These are phyloP conservation scores for Morinoia aosen DNA, from an alignment of 2,888 invertebrate species.

Conservation along the genomic window DNA sequence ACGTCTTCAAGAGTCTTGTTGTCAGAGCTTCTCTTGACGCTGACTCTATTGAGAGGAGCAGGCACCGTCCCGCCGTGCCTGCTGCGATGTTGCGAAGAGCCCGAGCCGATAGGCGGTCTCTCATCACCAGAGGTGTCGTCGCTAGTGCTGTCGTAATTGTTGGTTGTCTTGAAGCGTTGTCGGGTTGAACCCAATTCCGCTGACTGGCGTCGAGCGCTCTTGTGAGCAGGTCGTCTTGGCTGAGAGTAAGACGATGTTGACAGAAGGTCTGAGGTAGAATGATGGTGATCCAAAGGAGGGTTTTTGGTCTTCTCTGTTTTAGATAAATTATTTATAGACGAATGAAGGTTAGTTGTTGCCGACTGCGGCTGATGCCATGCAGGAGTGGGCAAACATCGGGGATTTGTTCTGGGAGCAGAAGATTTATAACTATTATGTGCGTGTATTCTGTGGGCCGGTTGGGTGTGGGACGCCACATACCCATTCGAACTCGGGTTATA, in stretches of 20 bases:
- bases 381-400: conserved; percentile 57
- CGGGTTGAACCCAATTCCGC: conserved; percentile 59
- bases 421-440: conserved; percentile 63
- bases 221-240: conserved; percentile 56
- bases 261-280: conserved; percentile 66
- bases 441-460: background rate
- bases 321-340: conserved; percentile 24
- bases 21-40: conserved; percentile 57
- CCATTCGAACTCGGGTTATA: conserved; percentile 8
- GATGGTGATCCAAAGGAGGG: conserved; percentile 61
- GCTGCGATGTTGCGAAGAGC: conserved; percentile 54
- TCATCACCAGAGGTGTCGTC: conserved; percentile 66
- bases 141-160: conserved; percentile 59
- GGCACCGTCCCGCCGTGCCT: conserved; percentile 52
- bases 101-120: conserved; percentile 56
- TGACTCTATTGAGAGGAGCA: conserved; percentile 27
- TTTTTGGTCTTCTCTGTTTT: background rate
- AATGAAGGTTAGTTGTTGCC: conserved; percentile 11
- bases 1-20: conserved; percentile 66
- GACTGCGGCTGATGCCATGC: conserved; percentile 28
- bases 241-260: conserved; percentile 55
- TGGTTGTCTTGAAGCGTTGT: conserved; percentile 1
- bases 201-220: conserved; percentile 61
- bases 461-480: background rate
- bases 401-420: conserved; percentile 66